These are phyloP conservation scores for Polydrusus cervinus DNA, from an alignment of 2,888 invertebrate species.

Conservation along the genomic window DNA sequence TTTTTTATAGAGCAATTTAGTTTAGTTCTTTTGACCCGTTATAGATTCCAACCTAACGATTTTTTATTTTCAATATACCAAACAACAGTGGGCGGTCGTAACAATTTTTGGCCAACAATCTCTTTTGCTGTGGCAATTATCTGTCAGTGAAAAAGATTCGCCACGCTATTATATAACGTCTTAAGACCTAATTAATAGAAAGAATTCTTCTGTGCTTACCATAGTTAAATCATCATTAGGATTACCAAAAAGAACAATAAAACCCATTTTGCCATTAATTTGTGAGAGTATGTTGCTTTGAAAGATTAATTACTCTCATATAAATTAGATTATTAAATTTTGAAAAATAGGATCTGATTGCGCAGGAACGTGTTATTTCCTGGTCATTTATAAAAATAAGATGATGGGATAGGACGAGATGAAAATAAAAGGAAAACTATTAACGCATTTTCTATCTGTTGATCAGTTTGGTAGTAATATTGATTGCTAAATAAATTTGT, in stretches of 20 bases:
- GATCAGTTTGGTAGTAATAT: no score
- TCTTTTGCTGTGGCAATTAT: background rate
- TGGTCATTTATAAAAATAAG: no score
- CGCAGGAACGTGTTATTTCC: background rate
- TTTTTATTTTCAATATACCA: no score
- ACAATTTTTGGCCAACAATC: background rate
- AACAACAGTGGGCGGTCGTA: background rate
- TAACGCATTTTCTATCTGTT: no score
- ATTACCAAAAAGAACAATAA: conserved; percentile 7
- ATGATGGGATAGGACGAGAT: background rate
- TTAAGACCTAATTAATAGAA: conserved; percentile 5
- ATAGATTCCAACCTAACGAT: no score
- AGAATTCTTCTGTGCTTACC: background rate
- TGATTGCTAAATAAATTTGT: no score
- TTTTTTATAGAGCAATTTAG: no score
- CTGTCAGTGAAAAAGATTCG: background rate
- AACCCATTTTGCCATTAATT: background rate
- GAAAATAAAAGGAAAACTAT: no score
- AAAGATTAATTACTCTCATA: background rate
- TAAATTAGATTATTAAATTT: background rate
- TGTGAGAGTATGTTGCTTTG: conserved; percentile 1
- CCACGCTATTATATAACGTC: conserved; percentile 6
- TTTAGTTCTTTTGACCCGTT: no score
- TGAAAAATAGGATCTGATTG: background rate
- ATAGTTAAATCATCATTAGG: background rate